These are phyloP conservation scores for Linyphia triangularis DNA, from an alignment of 2,888 invertebrate species.

Conservation along the genomic window DNA sequence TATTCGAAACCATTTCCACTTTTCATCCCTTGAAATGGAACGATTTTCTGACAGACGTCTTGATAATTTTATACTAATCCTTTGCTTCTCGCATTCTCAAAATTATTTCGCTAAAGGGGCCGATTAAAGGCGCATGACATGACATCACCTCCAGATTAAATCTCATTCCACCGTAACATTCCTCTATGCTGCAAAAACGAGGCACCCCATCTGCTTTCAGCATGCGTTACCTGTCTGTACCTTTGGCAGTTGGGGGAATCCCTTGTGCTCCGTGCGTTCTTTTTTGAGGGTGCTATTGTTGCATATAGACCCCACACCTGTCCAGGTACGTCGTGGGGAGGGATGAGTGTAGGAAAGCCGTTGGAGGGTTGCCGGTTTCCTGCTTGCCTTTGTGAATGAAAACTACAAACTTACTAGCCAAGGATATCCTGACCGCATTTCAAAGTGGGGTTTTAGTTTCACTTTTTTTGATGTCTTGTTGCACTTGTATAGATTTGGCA, in stretches of 20 bases:
- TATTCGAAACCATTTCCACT: too few relatives aligned
- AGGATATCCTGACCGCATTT: background rate
- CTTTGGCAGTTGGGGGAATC: constrained; percentile 7
- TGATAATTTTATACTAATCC: background rate
- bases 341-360: constrained; percentile 33
- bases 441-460: background rate
- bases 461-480: background rate
- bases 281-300: constrained; percentile 37
- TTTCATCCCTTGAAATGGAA: background rate
- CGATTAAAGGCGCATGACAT: background rate
- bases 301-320: constrained; percentile 37
- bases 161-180: background rate
- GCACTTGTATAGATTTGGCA: background rate
- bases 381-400: constrained; percentile 43
- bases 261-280: constrained; percentile 26
- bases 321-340: constrained; percentile 14
- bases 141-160: too few relatives aligned
- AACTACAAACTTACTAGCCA: background rate
- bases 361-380: constrained; percentile 53
- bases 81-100: background rate
- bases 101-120: background rate
- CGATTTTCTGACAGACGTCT: background rate
- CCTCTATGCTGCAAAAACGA: background rate
- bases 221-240: background rate
- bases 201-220: background rate